Evolutionary conservation across 2,113 vertebrate species (phyloP).

Genomic region (Sylvia atricapilla): DNA sequence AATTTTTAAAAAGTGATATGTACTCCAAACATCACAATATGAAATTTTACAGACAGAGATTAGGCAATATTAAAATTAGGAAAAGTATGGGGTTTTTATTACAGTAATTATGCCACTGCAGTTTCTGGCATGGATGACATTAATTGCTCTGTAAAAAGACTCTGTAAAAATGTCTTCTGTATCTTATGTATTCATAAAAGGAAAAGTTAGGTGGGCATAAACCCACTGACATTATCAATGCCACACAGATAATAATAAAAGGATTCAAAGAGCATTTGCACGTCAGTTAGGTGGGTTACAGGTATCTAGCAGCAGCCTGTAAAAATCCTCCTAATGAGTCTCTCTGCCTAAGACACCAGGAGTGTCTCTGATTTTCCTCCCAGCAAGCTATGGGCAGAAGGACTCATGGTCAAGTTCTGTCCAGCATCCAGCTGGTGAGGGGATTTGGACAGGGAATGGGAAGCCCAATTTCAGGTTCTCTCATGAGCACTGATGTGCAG

Average conservation of each 20-base stretch:
- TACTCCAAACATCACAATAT: not conserved
- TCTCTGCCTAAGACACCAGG: too few species aligned
- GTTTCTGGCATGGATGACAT: not conserved
- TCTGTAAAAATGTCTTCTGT: not conserved
- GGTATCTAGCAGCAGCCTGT: not conserved
- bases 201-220: not conserved
- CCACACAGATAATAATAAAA: not conserved
- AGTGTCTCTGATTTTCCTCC: not conserved
- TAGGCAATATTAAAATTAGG: not conserved
- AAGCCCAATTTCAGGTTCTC: not conserved
- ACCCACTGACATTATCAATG: not conserved
- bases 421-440: not conserved
- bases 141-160: not conserved
- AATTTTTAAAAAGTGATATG: not conserved
- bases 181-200: not conserved
- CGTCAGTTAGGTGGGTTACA: not conserved
- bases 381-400: not conserved
- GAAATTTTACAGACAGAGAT: not conserved
- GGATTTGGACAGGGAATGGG: not conserved
- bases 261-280: not conserved
- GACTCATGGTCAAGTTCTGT: not conserved
- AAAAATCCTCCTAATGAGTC: not conserved
- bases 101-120: not conserved
- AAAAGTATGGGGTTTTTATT: not conserved
- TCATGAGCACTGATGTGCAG: rapidly evolving